These are phyloP conservation scores for Typhlichthys eigenmanni DNA, from an alignment of 2,797 vertebrate species.

Conservation along the genomic window DNA sequence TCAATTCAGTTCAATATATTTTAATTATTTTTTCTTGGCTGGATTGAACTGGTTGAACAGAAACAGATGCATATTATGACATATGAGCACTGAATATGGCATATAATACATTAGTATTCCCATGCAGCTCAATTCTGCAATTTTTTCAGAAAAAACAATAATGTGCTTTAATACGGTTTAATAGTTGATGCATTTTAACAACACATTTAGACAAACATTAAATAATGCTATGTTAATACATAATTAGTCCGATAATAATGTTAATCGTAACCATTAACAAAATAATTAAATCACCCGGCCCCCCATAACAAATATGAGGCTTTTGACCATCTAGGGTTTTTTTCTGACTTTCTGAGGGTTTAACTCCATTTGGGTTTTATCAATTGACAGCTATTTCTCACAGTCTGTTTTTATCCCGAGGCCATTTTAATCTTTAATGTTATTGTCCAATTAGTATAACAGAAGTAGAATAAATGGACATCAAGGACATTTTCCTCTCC, in stretches of 20 bases:
- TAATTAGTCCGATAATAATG: neutral
- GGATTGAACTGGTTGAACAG: neutral
- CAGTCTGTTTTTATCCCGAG: slow-evolving; percentile 20
- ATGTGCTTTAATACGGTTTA: slow-evolving; percentile 10
- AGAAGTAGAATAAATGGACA: slow-evolving; percentile 25
- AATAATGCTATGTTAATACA: neutral
- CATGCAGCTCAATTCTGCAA: slow-evolving; percentile 15
- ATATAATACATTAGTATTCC: too few relatives aligned
- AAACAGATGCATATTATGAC: slow-evolving; percentile 4
- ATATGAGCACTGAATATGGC: neutral
- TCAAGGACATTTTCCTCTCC: slow-evolving; percentile 51
- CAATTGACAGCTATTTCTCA: slow-evolving; percentile 19
- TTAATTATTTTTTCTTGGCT: neutral
- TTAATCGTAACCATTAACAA: neutral
- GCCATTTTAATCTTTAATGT: slow-evolving; percentile 47
- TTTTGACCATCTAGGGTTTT: neutral
- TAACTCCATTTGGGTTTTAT: slow-evolving; percentile 14
- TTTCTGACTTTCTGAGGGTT: neutral
- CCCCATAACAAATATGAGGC: neutral
- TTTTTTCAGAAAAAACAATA: slow-evolving; percentile 12
- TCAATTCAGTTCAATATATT: slow-evolving; percentile 4
- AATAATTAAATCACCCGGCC: slow-evolving; percentile 9
- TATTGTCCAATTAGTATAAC: slow-evolving; percentile 53
- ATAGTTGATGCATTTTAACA: slow-evolving; percentile 4
- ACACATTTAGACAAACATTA: too few relatives aligned